A percentile compares a stretch with the other conserved stretches of the same genome.
Evolutionary conservation across 2,888 invertebrate species (phyloP).

Genomic region (Xanthorhoe spadicearia): DNA sequence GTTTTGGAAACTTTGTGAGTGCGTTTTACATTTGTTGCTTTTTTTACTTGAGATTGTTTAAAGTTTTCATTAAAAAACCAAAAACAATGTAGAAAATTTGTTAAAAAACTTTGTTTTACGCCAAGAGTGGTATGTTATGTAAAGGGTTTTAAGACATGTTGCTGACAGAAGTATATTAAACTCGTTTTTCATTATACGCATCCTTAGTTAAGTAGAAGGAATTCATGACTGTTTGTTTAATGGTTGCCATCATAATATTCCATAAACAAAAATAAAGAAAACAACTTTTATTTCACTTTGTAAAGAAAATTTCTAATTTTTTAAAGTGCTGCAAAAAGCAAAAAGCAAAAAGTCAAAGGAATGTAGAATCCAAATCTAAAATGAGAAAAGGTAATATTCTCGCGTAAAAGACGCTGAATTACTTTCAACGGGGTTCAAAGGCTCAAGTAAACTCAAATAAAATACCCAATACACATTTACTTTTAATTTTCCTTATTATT

Average conservation of each 20-base stretch:
- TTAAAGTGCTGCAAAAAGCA: slow-evolving; percentile 19
- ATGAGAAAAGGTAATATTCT: slow-evolving; percentile 29
- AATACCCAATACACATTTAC: slow-evolving; percentile 19
- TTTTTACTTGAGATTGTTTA: not conserved
- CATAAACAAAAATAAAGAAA: not conserved
- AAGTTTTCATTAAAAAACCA: not conserved
- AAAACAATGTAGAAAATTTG: not conserved
- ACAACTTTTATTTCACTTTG: not conserved
- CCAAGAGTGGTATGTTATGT: not conserved
- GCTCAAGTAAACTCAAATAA: slow-evolving; percentile 24
- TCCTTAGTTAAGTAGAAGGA: no score
- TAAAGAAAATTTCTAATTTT: slow-evolving; percentile 13
- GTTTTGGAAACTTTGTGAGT: slow-evolving; percentile 20
- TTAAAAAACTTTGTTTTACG: not conserved
- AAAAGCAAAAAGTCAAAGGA: slow-evolving; percentile 9
- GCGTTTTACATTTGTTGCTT: slow-evolving; percentile 11
- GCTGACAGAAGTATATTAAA: no score
- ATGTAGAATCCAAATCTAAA: slow-evolving; percentile 22
- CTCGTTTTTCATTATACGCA: no score
- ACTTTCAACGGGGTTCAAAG: slow-evolving; percentile 22
- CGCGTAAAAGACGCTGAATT: slow-evolving; percentile 19
- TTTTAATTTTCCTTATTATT: slow-evolving; percentile 27
- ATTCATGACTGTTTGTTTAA: no score
- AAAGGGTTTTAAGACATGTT: not conserved
- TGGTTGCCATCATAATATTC: not conserved